Evolutionary conservation across 2,888 invertebrate species (phyloP).

Genomic region (Drosophila maculinotata): DNA sequence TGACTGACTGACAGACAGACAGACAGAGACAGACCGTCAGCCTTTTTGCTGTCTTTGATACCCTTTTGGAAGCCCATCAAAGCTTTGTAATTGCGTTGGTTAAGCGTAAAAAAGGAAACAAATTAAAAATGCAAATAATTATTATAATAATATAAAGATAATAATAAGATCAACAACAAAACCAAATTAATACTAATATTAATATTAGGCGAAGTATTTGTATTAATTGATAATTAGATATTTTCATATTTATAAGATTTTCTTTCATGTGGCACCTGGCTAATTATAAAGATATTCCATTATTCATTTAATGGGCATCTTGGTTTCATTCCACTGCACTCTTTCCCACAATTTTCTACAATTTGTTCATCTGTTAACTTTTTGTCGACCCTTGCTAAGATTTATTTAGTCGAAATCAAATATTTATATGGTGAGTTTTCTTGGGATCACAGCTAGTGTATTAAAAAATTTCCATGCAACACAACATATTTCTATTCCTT

Average conservation of each 20-base stretch:
- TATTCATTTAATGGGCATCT: no score
- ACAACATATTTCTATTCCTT: not conserved
- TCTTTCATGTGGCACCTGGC: no score
- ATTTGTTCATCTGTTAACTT: no score
- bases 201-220: not conserved
- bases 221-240: no score
- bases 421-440: constrained; percentile 4
- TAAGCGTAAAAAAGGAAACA: not conserved
- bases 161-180: not conserved
- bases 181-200: not conserved
- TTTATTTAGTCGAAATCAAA: not conserved
- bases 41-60: constrained; percentile 66
- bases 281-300: no score
- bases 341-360: no score
- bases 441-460: constrained; percentile 11
- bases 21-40: constrained; percentile 61
- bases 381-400: constrained; percentile 1
- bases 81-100: constrained; percentile 5
- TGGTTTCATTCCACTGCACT: no score
- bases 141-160: not conserved
- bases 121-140: not conserved
- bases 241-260: no score
- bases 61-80: constrained; percentile 23
- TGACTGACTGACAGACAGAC: constrained; percentile 33
- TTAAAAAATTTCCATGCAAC: constrained; percentile 1